phyloP scores from a whole-genome alignment of 2,888 invertebrate genomes.

The Synanthedon tipuliformis region DNA sequence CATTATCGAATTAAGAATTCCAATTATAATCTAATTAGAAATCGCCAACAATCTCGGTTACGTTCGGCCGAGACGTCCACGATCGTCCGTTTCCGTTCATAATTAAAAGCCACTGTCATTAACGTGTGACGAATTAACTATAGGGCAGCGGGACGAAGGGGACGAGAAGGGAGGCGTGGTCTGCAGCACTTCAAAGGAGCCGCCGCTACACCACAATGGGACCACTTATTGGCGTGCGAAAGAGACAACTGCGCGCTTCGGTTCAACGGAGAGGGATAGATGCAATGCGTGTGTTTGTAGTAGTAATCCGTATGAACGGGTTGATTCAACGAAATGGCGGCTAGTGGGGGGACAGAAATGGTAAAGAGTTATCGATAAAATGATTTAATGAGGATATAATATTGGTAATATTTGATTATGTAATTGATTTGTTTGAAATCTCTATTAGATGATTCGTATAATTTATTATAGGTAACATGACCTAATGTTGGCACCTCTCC shows the following conservation, averaged over 20 bases:
- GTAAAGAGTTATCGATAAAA: constrained; percentile 18
- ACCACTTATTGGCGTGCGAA: constrained; percentile 40
- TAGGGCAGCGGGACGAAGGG: constrained; percentile 22
- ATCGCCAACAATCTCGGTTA: constrained; percentile 4
- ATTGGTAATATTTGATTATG: not conserved
- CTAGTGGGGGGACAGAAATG: constrained; percentile 29
- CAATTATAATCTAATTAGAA: constrained; percentile 6
- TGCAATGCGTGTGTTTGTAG: constrained; percentile 37
- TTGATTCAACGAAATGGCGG: constrained; percentile 56
- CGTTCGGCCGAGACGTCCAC: constrained; percentile 24
- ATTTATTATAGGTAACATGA: too few species aligned
- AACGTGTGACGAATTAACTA: constrained; percentile 61
- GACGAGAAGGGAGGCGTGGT: constrained; percentile 34
- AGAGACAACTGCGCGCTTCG: constrained; percentile 12
- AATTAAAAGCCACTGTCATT: constrained; percentile 66
- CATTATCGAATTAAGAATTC: not conserved
- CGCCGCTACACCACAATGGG: constrained; percentile 50
- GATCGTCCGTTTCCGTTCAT: constrained; percentile 39
- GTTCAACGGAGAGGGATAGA: constrained; percentile 10
- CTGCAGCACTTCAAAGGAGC: constrained; percentile 48
- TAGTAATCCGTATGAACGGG: constrained; percentile 57
- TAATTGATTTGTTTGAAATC: not conserved
- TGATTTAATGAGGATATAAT: not conserved
- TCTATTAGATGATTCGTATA: not conserved
- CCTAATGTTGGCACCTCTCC: too few species aligned